Evolutionary conservation across 2,888 invertebrate species (phyloP), one percentile per base, ranked within the genome.

Genomic region (Aleiodes testaceus): DNA sequence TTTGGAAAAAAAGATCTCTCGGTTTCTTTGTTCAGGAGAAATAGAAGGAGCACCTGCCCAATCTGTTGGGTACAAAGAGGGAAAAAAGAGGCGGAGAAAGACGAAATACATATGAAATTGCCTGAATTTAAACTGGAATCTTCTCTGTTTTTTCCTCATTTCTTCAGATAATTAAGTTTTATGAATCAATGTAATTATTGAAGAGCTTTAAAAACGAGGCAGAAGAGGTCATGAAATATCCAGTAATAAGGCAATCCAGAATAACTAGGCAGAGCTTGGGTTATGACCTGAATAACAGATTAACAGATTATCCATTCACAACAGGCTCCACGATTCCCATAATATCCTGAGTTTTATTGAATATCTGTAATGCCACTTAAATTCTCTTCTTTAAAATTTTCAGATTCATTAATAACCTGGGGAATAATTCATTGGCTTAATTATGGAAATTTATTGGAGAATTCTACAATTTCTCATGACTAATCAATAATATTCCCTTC

Each of bases 261-360:
- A 79, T 80, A 77, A 80, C 75, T 74, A 76, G 36, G 16, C 49
- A 30, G 18, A 11, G 55, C 26, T 66, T 47, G 73, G 78, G 79
- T 82, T 83, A 82, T 81, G 83, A 79, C 81, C 81, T 78, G 83
- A 82, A 83, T 82, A 80, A 79, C 80, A 81, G 80, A 83, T 83
- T 80, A 82, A 79, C 79, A 80, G 79, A 82, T 83, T 79, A 82
- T 75, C 78, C 79, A 78, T 83, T 83, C 81, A 82, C 78, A 79
- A 80, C 78, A 69, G 70, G 74, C 50, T 52, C 16, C 18, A 50
- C 50, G 9, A 11, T 50, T 73, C 75, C 70, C 73, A 69, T 68
- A 73, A 70, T 75, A 75, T 66, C 73, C 77, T 74, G 66, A 73
- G 73, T 79, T 81, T 80, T 80, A 80, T 81, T 80, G 77, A 80